phyloP scores from a whole-genome alignment of 2,797 vertebrate species.

The Channallabes apus region DNA sequence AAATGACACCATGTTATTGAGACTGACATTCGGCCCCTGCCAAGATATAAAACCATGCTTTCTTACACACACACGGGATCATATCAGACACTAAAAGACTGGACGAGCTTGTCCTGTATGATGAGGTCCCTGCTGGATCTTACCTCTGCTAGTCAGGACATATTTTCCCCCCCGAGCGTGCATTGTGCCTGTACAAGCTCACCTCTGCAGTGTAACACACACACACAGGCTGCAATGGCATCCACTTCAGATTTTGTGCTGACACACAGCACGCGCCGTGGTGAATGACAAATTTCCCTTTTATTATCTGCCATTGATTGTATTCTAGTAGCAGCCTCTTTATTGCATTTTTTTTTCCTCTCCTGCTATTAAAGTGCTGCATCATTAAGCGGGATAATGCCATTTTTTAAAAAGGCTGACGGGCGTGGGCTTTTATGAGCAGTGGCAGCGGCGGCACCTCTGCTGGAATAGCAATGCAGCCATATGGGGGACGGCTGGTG shows the following conservation, averaged over 20 bases:
- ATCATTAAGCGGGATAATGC: constrained; percentile 76
- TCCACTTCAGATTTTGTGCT: constrained; percentile 63
- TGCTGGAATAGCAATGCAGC: constrained; percentile 77
- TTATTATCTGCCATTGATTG: constrained; percentile 75
- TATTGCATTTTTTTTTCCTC: constrained; percentile 56
- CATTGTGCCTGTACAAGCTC: constrained; percentile 37
- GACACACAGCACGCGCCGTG: constrained; percentile 67
- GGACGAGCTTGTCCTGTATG: constrained; percentile 18
- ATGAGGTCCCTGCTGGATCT: constrained; percentile 11
- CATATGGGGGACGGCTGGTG: constrained; percentile 71
- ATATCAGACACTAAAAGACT: not conserved
- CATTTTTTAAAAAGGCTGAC: constrained; percentile 68
- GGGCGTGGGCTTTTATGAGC: constrained; percentile 64
- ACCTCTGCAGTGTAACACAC: constrained; percentile 40
- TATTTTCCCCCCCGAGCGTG: constrained; percentile 15
- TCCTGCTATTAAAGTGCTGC: constrained; percentile 67
- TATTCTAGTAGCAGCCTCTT: constrained; percentile 70
- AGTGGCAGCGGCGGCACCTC: constrained; percentile 52
- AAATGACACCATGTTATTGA: no score
- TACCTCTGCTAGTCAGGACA: constrained; percentile 21
- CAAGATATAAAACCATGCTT: not conserved
- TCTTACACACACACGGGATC: not conserved
- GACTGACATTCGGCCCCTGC: not conserved
- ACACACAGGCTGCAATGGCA: constrained; percentile 33
- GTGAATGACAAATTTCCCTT: constrained; percentile 76